phyloP scores from a whole-genome alignment of 2,113 vertebrate species.

The Corythornis cristatus region DNA sequence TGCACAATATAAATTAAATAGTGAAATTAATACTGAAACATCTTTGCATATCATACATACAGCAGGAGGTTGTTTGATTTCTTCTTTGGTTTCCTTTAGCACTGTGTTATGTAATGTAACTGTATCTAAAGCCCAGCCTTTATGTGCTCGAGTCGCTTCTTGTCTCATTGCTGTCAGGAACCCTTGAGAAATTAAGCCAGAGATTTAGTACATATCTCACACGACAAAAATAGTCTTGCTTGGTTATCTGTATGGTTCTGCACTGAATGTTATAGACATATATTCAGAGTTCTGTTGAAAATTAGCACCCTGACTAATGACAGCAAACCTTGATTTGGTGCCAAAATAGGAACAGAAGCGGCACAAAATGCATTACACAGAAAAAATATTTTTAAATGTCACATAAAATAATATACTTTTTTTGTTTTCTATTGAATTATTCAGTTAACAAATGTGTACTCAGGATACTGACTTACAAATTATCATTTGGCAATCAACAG shows the following conservation, averaged over 20 bases:
- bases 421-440: background rate
- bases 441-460: background rate
- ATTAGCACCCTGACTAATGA: background rate
- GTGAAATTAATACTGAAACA: background rate
- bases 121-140: slow-evolving; percentile 81
- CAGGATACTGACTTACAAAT: background rate
- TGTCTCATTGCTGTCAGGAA: slow-evolving; percentile 83
- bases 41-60: slow-evolving; percentile 57
- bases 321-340: background rate
- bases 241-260: background rate
- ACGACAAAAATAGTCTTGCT: background rate
- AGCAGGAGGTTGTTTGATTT: slow-evolving; percentile 68
- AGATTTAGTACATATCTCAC: slow-evolving; percentile 20
- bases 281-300: background rate
- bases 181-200: slow-evolving; percentile 62
- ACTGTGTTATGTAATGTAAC: slow-evolving; percentile 78
- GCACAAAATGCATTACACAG: background rate
- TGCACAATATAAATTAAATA: background rate
- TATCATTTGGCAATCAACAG: background rate
- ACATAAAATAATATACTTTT: background rate
- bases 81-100: slow-evolving; percentile 75
- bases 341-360: background rate
- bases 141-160: slow-evolving; percentile 79
- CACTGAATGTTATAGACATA: background rate
- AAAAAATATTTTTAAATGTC: background rate